Evolutionary conservation across 2,113 vertebrate species (phyloP).

Genomic region (Pitta sordida): DNA sequence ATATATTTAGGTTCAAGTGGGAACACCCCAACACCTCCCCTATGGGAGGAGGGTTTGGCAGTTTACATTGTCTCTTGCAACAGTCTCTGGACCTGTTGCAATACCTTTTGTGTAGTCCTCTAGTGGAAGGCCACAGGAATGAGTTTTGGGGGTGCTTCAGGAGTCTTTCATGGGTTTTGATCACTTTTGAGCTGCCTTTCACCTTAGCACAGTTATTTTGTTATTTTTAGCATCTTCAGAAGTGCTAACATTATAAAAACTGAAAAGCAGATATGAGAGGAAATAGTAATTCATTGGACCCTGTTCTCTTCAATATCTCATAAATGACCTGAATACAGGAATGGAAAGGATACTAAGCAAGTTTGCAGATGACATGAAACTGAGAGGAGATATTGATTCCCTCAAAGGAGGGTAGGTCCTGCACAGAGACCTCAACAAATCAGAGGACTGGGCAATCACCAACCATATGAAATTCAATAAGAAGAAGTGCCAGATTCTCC

Average conservation of each 20-base stretch:
- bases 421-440: not conserved
- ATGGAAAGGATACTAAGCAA: not conserved
- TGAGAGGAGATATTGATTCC: not conserved
- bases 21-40: not conserved
- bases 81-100: not conserved
- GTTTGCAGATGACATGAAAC: not conserved
- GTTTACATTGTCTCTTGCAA: not conserved
- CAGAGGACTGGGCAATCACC: not conserved
- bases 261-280: not conserved
- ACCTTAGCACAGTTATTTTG: not conserved
- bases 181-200: not conserved
- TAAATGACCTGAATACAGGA: not conserved
- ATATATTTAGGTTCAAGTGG: not conserved
- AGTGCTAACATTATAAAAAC: not conserved
- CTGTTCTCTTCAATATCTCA: not conserved
- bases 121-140: not conserved
- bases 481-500: not conserved
- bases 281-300: not conserved
- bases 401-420: not conserved
- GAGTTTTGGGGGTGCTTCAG: not conserved
- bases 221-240: not conserved
- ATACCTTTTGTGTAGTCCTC: not conserved
- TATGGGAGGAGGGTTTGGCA: too few relatives aligned
- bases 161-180: not conserved
- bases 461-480: not conserved